Conservation (phyloP, 2,113 vertebrate species). For the Ptyas mucosa region DNA sequence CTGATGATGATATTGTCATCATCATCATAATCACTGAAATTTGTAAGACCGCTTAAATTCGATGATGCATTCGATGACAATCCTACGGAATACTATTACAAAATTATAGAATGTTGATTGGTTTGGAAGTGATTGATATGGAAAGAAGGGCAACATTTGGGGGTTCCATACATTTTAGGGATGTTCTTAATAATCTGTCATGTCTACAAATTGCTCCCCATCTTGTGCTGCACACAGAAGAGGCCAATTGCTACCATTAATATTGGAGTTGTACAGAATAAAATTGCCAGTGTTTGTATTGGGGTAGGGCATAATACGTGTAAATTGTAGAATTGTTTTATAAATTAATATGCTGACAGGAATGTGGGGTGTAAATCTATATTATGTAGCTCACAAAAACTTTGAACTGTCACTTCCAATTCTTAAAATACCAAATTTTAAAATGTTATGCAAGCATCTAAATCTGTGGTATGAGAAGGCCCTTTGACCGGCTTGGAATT, state of each 20-base stretch:
- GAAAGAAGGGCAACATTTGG: background rate
- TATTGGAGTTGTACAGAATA: slow-evolving; percentile 20
- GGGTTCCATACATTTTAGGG: background rate
- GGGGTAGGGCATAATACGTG: background rate
- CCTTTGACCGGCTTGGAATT: background rate
- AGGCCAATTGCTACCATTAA: slow-evolving; percentile 20
- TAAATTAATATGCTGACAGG: slow-evolving; percentile 44
- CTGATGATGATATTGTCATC: too few species aligned
- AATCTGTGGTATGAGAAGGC: background rate
- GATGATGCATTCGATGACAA: too few species aligned
- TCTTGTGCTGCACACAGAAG: background rate
- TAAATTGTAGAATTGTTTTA: slow-evolving; percentile 36
- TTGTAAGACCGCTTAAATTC: too few species aligned
- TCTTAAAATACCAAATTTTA: background rate
- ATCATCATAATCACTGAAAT: too few species aligned
- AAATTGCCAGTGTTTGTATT: background rate
- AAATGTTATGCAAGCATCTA: background rate
- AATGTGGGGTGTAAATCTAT: accelerated
- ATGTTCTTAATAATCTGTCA: background rate
- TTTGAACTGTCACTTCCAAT: background rate
- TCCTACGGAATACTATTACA: background rate
- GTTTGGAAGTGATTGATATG: background rate
- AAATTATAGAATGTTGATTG: background rate
- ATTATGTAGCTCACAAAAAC: background rate
- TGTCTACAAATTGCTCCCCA: background rate